Conservation (phyloP, 2,888 invertebrate species). For the Plebejus melissa region DNA sequence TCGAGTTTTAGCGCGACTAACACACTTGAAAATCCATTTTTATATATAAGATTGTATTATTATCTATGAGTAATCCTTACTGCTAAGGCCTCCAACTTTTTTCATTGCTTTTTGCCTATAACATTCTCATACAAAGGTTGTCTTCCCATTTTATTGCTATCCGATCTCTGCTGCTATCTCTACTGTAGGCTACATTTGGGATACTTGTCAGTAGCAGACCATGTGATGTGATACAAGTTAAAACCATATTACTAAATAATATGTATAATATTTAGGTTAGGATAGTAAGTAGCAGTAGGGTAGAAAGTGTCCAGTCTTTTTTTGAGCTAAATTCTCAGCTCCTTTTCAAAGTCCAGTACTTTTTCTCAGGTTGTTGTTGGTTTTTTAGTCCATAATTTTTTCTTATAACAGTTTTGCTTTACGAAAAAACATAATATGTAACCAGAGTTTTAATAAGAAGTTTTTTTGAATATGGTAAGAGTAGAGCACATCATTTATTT, state of each 20-base stretch:
- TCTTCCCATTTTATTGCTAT: background rate
- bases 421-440: background rate
- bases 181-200: background rate
- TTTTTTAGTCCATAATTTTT: background rate
- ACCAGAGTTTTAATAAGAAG: background rate
- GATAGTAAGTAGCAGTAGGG: background rate
- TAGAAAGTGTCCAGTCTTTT: background rate
- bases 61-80: background rate
- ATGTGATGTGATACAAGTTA: background rate
- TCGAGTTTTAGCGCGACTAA: too few species aligned
- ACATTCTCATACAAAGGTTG: background rate
- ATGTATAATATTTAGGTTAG: background rate
- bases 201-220: background rate
- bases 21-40: too few species aligned
- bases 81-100: background rate
- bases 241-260: background rate
- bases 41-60: too few species aligned
- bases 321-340: background rate
- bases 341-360: background rate
- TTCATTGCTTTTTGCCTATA: background rate
- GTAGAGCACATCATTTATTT: background rate
- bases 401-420: background rate
- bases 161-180: background rate
- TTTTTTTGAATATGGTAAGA: background rate
- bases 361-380: background rate